Base-by-base conservation (phyloP, 1,140 invertebrate species). In the Drosophila orena region DNA sequence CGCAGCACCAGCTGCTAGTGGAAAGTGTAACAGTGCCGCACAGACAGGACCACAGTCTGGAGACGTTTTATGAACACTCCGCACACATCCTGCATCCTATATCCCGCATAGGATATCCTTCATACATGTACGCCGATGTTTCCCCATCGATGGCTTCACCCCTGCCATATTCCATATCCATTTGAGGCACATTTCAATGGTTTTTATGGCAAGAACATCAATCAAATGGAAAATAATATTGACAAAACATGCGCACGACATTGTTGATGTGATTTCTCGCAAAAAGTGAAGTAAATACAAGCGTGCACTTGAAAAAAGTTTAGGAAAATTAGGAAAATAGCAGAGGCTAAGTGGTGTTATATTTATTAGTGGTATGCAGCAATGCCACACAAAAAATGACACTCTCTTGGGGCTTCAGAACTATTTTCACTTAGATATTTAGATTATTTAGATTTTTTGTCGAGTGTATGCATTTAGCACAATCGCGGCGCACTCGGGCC, bases 141-240 rank as follows among this genome's bases (percentile, higher is more conserved):
- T 47, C 50, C 64, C 10, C 43, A 40, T 71, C 35, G 43, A 57
- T 49, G 54, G 71, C 47, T 52, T 40, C 40, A 8, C 40, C 17
- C 61, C 38, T 49, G 61, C 47, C 55, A 69, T 66, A 68, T 86
- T 86, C 58, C 55, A 77, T 85, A 60, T 78, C 54, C 75, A 88
- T 75, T 83, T 79, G 83, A 83, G 83, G 79, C 84, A 86, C 83
- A 86, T 88, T 83, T 83, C 83, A 86, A 83, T 86, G 83, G 83
- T 79, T 88, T 88, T 88, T 88, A 88, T 89, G 76, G 83, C 79
- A 88, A 70, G 79, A 71, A 88, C 83, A 88, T 88, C 83, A 79
- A 88, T 88, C 83, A 88, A 88, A 88, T 84, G 62, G 66, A 77
- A 88, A 88, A 88, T 88, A 88, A 89, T 88, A 89, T 88, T 88